These are phyloP conservation scores for Tenthredo notha DNA, from an alignment of 2,888 invertebrate species.

Conservation along the genomic window DNA sequence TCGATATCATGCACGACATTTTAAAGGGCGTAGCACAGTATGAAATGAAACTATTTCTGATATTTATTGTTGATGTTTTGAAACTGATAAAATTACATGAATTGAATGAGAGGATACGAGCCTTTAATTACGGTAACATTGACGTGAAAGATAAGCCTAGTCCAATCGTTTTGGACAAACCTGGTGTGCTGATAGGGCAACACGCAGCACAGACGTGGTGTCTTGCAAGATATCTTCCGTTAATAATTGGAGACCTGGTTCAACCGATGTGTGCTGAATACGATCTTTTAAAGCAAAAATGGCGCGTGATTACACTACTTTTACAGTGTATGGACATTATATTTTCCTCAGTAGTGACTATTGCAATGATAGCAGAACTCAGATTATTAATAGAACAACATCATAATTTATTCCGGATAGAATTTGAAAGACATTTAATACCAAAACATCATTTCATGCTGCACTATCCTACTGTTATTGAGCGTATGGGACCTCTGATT, in stretches of 20 bases:
- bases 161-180: conserved; percentile 57
- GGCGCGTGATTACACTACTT: conserved; percentile 54
- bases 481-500: conserved; percentile 52
- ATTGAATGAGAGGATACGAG: conserved; percentile 51
- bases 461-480: conserved; percentile 44
- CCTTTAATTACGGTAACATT: conserved; percentile 56
- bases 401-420: conserved; percentile 51
- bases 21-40: conserved; percentile 54
- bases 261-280: background rate
- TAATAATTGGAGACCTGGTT: conserved; percentile 38
- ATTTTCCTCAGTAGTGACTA: conserved; percentile 50
- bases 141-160: conserved; percentile 57
- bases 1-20: conserved; percentile 55
- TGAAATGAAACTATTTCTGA: conserved; percentile 54
- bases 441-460: conserved; percentile 53
- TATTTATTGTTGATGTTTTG: conserved; percentile 35
- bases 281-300: conserved; percentile 28
- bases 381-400: conserved; percentile 47
- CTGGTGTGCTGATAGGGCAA: conserved; percentile 57
- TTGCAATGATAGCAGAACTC: conserved; percentile 37
- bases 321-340: conserved; percentile 54
- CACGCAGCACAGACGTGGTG: conserved; percentile 58
- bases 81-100: conserved; percentile 43
- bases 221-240: conserved; percentile 56
- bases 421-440: conserved; percentile 37